Conservation (phyloP, 2,888 invertebrate genomes). For the Temnothorax rugatulus region DNA sequence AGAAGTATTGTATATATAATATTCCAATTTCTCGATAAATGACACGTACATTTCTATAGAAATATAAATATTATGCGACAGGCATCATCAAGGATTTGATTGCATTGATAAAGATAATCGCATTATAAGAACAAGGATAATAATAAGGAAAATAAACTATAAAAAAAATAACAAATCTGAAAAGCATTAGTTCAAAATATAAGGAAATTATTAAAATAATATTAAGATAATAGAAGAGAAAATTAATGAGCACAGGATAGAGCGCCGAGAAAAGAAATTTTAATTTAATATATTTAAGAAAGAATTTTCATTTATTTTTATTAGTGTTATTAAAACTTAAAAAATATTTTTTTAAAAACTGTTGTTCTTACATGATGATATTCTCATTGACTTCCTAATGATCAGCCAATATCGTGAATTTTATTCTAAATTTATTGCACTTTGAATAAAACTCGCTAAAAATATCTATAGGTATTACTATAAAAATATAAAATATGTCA, state of each 20-base stretch:
- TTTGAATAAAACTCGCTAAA: not conserved
- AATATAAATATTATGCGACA: not conserved
- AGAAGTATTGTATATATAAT: not conserved
- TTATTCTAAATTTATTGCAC: not conserved
- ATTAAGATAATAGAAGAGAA: too few relatives aligned
- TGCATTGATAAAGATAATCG: not conserved
- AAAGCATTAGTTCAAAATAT: not conserved
- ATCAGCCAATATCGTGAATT: not conserved
- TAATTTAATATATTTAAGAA: not conserved
- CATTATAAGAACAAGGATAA: not conserved
- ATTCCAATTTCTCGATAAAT: not conserved
- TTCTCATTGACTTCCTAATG: not conserved
- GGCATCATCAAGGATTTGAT: not conserved
- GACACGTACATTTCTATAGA: not conserved
- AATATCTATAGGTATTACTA: not conserved
- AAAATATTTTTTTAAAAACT: not conserved
- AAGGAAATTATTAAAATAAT: not conserved
- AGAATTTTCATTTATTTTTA: slow-evolving; percentile 6
- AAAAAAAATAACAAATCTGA: not conserved
- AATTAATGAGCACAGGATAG: not conserved
- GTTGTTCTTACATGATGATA: slow-evolving; percentile 5
- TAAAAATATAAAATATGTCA: not conserved
- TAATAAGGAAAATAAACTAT: not conserved
- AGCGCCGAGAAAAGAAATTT: not conserved
- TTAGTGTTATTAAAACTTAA: not conserved